Conservation (phyloP, 2,888 invertebrate species). For the Sthenelais limicola region DNA sequence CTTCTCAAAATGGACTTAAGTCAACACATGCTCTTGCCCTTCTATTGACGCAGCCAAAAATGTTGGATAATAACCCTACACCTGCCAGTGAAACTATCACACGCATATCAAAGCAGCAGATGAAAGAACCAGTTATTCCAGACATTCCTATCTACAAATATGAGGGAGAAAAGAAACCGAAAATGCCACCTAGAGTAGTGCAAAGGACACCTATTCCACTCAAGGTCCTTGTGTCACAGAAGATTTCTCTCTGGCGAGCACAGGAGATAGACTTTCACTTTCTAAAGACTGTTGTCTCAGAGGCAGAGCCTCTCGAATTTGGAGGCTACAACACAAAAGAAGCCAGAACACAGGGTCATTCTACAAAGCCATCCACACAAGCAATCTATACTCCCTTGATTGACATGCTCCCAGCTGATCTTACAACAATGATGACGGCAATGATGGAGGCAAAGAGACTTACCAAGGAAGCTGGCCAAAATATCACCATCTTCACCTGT, state of each 20-base stretch:
- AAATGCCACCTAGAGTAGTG: constrained; percentile 31
- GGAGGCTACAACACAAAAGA: too few relatives aligned
- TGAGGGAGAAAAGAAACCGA: constrained; percentile 42
- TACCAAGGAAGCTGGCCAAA: background rate
- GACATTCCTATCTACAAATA: constrained; percentile 40
- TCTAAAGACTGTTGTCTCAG: too few relatives aligned
- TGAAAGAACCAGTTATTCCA: constrained; percentile 10
- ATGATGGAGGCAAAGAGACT: background rate
- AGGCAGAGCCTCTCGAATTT: too few relatives aligned
- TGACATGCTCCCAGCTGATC: background rate
- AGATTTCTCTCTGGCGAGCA: too few relatives aligned
- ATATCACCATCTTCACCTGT: background rate
- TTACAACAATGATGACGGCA: background rate
- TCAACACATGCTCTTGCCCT: constrained; percentile 48
- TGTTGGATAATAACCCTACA: background rate
- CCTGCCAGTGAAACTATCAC: background rate
- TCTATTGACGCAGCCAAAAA: constrained; percentile 40
- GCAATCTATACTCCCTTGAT: background rate
- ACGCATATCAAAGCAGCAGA: background rate
- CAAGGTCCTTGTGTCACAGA: too few relatives aligned
- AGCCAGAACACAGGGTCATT: too few relatives aligned
- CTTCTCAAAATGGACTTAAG: constrained; percentile 45
- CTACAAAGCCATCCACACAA: too few relatives aligned
- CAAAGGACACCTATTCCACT: too few relatives aligned
- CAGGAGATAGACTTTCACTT: too few relatives aligned